Conservation (phyloP, 2,888 invertebrate species). For the Melanophora roralis region DNA sequence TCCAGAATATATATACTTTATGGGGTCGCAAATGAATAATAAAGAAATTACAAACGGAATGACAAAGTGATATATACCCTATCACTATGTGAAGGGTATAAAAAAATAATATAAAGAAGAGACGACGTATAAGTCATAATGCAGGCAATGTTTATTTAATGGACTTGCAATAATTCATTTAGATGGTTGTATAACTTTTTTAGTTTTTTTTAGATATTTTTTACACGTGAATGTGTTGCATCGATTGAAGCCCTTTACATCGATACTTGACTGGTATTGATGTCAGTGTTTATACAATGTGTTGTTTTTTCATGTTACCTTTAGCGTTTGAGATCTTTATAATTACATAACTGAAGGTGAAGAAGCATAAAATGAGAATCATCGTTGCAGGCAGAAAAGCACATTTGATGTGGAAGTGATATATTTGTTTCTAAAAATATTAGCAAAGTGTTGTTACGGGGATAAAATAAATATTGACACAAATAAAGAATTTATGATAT, state of each 20-base stretch:
- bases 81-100: too few species aligned
- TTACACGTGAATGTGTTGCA: not conserved
- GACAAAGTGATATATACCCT: too few species aligned
- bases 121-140: constrained; percentile 54
- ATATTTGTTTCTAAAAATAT: not conserved
- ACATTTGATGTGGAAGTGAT: constrained; percentile 6
- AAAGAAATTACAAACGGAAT: too few species aligned
- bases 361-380: not conserved
- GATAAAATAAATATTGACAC: constrained; percentile 40
- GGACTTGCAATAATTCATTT: constrained; percentile 62
- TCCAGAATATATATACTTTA: too few species aligned
- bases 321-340: constrained; percentile 8
- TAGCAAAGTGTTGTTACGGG: constrained; percentile 47
- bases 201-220: not conserved
- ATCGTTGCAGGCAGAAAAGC: not conserved
- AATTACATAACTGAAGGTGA: constrained; percentile 11
- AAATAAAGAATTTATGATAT: not conserved
- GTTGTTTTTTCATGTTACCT: not conserved
- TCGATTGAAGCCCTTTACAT: constrained; percentile 18
- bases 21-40: too few species aligned
- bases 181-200: constrained; percentile 26
- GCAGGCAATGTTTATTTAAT: constrained; percentile 63
- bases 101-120: not conserved
- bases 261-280: not conserved
- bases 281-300: not conserved